Base-by-base conservation (phyloP, 2,113 vertebrate species). In the Muscicapa adusta region DNA sequence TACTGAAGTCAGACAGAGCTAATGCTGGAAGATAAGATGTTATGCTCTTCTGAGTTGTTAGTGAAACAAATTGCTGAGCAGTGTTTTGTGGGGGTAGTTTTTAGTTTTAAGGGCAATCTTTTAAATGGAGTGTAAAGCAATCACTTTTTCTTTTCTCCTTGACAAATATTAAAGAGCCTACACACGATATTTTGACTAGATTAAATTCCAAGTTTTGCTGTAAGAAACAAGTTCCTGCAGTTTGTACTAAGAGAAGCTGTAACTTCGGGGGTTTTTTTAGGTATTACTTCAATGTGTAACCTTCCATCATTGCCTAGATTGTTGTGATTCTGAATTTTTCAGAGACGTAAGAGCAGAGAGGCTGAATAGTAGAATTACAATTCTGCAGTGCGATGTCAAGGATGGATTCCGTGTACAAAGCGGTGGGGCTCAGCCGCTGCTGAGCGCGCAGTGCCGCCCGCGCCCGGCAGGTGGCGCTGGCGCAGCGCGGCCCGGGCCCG, bases 401-500 rank as follows among this genome's bases (percentile, higher is more conserved):
- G 50, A 3, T 53, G 22, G 36, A 9, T 34, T 50, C 5, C 4
- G 3, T 5, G 18, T 31, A 1, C 33, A 12, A 11, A 8, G 48
- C 1, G 36, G 10, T 10, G 43, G 18, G 43, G 43, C 43, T 19
- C 43, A 19, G 43, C 43, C 43, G 8, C 43, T 43, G 43, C 47
- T 8, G 65, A 5, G 31, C 9, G 7, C 47, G 18, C 26, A 14
- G 33, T 45, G 90, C 66, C 56, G 8, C 22, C 50, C 24, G 53
- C 43, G 31, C 33, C 67, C 96, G 65, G 28, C 94, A 96, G 96
- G 57, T 77, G 97, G 75, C 93, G 74, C 40, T 38, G 71, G 40
- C 47, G 82, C 76, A 43, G 79, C 40, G 84, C 68, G 24, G 38
- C 18, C 14, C 10, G 5, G 31, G 8, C 5, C 7, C 9, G 24